Percentiles rank a stretch among this genome's conserved stretches.
Conservation (phyloP, 2,113 vertebrate species). For the Madoqua kirkii region DNA sequence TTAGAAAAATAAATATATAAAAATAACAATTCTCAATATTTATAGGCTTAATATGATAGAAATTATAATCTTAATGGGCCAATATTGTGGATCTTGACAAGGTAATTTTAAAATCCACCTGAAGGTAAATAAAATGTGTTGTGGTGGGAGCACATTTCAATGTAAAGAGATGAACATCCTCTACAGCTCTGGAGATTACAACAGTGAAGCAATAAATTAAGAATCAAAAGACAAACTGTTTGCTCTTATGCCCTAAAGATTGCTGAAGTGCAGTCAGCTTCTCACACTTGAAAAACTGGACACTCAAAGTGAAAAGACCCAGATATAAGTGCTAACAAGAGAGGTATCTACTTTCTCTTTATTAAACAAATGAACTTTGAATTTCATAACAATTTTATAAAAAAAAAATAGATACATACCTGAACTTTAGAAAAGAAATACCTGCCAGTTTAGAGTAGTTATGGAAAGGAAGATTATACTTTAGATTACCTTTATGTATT, state of each 20-base stretch:
- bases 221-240: neutral
- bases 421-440: neutral
- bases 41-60: neutral
- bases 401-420: neutral
- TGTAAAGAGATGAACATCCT: neutral
- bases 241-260: neutral
- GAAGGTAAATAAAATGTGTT: neutral
- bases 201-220: neutral
- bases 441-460: neutral
- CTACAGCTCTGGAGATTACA: neutral
- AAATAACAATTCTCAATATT: neutral
- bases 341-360: neutral
- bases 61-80: neutral
- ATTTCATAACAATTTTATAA: neutral
- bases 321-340: neutral
- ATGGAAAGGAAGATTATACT: neutral
- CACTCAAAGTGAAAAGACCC: neutral
- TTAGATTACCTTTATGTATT: too few species aligned
- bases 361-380: neutral
- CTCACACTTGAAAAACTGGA: neutral
- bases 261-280: neutral
- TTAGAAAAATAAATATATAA: neutral
- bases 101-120: neutral
- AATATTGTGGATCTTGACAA: neutral
- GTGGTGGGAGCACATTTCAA: fast-evolving